Conservation (phyloP, 2,113 vertebrate genomes). For the Eretmochelys imbricata region DNA sequence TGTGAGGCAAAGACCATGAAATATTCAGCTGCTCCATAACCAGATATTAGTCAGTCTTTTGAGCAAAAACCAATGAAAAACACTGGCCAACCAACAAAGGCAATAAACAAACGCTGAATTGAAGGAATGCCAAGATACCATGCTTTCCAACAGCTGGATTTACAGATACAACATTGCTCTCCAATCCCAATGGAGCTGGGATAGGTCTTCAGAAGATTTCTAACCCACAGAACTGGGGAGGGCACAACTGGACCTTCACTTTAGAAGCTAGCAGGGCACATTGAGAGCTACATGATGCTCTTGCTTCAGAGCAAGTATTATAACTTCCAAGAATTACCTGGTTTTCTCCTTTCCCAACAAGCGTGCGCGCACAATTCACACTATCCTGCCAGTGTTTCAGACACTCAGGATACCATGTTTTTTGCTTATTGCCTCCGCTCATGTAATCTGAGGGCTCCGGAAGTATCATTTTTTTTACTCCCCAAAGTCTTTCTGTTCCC, state of each 20-base stretch:
- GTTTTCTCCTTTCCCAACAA: not conserved
- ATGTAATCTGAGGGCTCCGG: not conserved
- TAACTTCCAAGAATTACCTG: not conserved
- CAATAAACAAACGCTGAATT: not conserved
- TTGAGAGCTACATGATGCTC: not conserved
- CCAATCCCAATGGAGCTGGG: not conserved
- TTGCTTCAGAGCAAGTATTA: not conserved
- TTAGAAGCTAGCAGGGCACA: not conserved
- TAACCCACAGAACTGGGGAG: not conserved
- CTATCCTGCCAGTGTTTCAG: not conserved
- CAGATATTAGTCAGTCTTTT: not conserved
- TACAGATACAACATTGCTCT: not conserved
- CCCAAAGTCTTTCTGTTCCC: not conserved
- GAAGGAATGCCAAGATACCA: not conserved
- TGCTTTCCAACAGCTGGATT: not conserved
- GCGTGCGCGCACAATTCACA: not conserved
- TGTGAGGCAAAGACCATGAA: not conserved
- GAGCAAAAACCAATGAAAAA: not conserved
- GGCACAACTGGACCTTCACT: not conserved
- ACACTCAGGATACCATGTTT: not conserved
- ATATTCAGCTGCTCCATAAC: not conserved
- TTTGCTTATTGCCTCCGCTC: not conserved
- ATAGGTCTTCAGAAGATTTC: not conserved
- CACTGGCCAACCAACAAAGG: not conserved
- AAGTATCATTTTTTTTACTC: not conserved